Percentiles rank a stretch among this genome's conserved stretches.
phyloP scores from a whole-genome alignment of 2,113 vertebrate genomes.

The Trinectes maculatus region DNA sequence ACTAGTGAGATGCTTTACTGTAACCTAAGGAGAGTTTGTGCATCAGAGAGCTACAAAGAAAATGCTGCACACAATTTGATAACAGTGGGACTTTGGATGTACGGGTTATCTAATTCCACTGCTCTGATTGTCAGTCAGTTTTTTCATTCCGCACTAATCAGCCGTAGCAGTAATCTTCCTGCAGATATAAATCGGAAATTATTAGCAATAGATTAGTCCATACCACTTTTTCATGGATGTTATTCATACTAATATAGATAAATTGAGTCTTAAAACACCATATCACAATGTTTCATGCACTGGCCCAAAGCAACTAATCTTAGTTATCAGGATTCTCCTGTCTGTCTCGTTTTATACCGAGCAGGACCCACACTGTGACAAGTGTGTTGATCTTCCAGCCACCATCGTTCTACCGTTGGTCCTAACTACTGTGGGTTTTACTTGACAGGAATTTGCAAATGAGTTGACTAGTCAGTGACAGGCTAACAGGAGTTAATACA shows the following conservation, averaged over 20 bases:
- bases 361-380: constrained; percentile 58
- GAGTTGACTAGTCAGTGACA: constrained; percentile 33
- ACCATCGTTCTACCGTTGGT: constrained; percentile 45
- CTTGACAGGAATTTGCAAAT: constrained; percentile 60
- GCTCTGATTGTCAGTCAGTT: constrained; percentile 49
- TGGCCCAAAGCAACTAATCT: constrained; percentile 32
- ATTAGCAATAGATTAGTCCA: constrained; percentile 59
- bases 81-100: neutral
- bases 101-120: constrained; percentile 6
- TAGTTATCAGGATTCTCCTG: constrained; percentile 41
- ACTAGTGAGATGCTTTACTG: neutral
- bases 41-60: too few relatives aligned
- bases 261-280: constrained; percentile 66
- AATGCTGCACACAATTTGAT: neutral
- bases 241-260: constrained; percentile 55
- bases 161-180: constrained; percentile 54
- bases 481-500: constrained; percentile 50
- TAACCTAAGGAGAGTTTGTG: too few relatives aligned
- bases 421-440: neutral
- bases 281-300: constrained; percentile 63
- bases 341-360: constrained; percentile 57
- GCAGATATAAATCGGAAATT: constrained; percentile 68
- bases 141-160: constrained; percentile 48
- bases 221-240: constrained; percentile 49
- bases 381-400: constrained; percentile 59